Conservation (phyloP, 2,113 vertebrate genomes). For the Phylloscopus trochiloides region DNA sequence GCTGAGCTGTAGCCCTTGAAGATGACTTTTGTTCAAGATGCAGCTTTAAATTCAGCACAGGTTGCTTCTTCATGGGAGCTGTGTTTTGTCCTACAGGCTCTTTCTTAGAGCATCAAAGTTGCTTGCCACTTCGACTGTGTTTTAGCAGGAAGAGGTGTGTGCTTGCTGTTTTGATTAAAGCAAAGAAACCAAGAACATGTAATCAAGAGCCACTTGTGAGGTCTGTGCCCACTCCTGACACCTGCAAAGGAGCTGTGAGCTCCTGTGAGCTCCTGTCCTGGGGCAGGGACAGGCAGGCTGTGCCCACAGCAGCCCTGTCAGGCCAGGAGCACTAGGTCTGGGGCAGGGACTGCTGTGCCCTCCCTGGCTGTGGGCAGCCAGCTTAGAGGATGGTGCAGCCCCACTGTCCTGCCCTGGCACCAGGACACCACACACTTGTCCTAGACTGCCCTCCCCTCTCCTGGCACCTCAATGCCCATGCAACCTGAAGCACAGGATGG, state of each 20-base stretch:
- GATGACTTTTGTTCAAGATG: background rate
- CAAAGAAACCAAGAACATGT: background rate
- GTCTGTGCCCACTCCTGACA: background rate
- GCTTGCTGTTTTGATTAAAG: background rate
- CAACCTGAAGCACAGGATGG: background rate
- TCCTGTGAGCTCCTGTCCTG: background rate
- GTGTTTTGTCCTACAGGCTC: background rate
- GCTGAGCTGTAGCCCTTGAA: background rate
- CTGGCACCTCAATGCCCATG: background rate
- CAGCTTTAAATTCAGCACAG: background rate
- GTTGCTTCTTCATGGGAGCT: background rate
- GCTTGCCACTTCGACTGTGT: background rate
- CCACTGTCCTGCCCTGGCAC: too few species aligned
- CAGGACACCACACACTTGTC: rapidly evolving
- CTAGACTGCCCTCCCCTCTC: background rate
- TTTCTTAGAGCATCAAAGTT: background rate
- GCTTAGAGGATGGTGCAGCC: too few species aligned
- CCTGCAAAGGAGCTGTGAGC: background rate
- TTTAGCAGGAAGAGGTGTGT: background rate
- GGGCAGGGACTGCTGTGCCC: background rate
- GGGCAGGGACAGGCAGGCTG: background rate
- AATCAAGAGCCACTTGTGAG: rapidly evolving
- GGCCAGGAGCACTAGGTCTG: rapidly evolving
- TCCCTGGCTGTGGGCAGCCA: background rate
- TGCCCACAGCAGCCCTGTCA: background rate